These are phyloP conservation scores for Paracentrotus lividus DNA, from an alignment of 53 echinoderm and acorn worm genomes.

Conservation along the genomic window DNA sequence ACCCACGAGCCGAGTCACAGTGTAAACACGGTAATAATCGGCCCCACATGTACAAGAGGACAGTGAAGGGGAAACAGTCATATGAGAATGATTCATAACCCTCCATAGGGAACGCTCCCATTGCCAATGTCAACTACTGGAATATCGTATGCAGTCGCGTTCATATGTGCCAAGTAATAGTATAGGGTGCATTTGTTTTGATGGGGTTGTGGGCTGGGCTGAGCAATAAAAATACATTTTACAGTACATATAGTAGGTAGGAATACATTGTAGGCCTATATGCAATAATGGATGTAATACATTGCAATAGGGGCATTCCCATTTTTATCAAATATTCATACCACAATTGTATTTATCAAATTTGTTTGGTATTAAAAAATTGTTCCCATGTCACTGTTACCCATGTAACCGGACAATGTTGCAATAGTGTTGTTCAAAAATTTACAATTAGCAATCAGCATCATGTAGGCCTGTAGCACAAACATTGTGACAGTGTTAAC, in stretches of 20 bases:
- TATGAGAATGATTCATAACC: background rate
- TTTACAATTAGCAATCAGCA: background rate
- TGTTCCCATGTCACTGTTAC: background rate
- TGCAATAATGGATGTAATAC: background rate
- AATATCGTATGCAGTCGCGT: background rate
- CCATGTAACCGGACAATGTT: background rate
- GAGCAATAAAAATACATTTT: background rate
- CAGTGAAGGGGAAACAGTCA: background rate
- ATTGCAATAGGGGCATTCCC: background rate
- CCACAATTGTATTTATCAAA: background rate
- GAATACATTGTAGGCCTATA: background rate
- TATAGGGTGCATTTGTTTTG: too few species aligned
- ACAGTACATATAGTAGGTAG: background rate
- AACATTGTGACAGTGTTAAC: too few species aligned
- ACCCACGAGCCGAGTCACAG: too few species aligned
- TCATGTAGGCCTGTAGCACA: too few species aligned
- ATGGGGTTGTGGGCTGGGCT: background rate
- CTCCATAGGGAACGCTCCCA: background rate
- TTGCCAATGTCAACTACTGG: conserved; percentile 4
- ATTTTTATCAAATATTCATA: background rate
- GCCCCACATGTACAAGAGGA: background rate
- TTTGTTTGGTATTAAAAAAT: background rate
- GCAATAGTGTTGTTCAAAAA: background rate
- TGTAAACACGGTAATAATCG: too few species aligned
- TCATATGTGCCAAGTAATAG: background rate